Evolutionary conservation across 2,888 invertebrate species (phyloP), one percentile per base, ranked within the genome.

Genomic region (Laothoe populi): DNA sequence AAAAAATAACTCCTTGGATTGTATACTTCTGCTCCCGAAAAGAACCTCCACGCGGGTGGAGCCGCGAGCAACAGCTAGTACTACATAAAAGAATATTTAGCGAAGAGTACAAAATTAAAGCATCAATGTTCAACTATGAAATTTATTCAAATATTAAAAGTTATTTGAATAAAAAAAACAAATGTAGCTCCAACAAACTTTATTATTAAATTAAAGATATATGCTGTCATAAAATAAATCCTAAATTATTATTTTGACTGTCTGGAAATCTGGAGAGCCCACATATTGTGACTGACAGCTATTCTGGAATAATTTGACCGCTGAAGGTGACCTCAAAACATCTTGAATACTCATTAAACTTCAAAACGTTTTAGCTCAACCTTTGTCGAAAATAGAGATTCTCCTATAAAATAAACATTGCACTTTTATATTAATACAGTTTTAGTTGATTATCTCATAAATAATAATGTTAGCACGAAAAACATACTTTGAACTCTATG

Each of bases 241-340:
- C 44, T 44, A 44, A 44, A 44, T 44, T 44, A 19, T 19, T 38
- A 11, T 38, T 10, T 44, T 19, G 44, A 19, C 8, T 19, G 1
- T 44, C 19, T 44, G 19, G 44, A 44, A 19, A 19, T 5, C 19
- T 44, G 19, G 44, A 44, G 19, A 19, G 44, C 19, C 8, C 7
- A 44, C 19, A 16, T 44, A 19, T 44, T 19, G 19, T 44, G 44
- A 44, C 44, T 44, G 44, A 44, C 44, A 44, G 44, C 16, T 44
- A 44, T 44, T 44, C 44, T 19, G 8, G 10, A 16, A 44, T 4
- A 19, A 13, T 44, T 44, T 44, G 44, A 44, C 44, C 44, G 7
- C 1, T n/a, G 10, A 8, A 19, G 44, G 44, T 44, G 19, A 44
- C 44, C 19, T 13, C 19, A 19, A 16, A 19, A 44, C 19, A 19